These are phyloP conservation scores for Pygocentrus nattereri DNA, from an alignment of 2,797 vertebrate genomes.

Conservation along the genomic window DNA sequence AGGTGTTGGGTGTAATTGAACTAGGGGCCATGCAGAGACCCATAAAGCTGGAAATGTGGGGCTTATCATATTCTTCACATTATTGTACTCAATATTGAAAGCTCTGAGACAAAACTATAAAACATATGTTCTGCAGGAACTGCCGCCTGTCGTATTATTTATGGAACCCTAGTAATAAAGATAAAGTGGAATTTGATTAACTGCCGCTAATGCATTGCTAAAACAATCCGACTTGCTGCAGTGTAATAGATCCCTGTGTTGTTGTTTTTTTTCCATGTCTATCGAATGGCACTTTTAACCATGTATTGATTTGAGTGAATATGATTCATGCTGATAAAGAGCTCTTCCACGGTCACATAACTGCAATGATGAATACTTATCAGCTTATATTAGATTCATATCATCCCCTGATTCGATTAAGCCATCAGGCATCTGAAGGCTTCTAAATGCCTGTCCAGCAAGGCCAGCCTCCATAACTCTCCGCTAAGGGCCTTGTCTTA, in stretches of 20 bases:
- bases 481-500: constrained; percentile 7
- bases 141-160: not conserved
- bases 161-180: constrained; percentile 25
- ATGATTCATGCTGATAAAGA: constrained; percentile 19
- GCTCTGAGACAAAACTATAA: not conserved
- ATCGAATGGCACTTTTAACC: constrained; percentile 2
- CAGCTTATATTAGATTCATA: constrained; percentile 37
- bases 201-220: constrained; percentile 5
- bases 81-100: not conserved
- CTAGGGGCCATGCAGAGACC: not conserved
- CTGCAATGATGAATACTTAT: constrained; percentile 32
- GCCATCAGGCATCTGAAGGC: constrained; percentile 31
- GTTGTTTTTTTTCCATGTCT: not conserved
- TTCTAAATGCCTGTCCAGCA: constrained; percentile 17
- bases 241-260: not conserved
- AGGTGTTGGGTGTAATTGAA: not conserved
- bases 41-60: not conserved
- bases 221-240: not conserved
- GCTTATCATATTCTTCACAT: not conserved
- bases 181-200: constrained; percentile 19
- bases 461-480: constrained; percentile 35
- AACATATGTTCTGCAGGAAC: not conserved
- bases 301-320: constrained; percentile 22
- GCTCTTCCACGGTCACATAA: constrained; percentile 23
- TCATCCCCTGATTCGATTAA: constrained; percentile 39